Percentiles rank a stretch among this genome's conserved stretches.
Evolutionary conservation across 92 coral and sea anemone genomes (phyloP).

Genomic region (Scolanthus callimorphus): DNA sequence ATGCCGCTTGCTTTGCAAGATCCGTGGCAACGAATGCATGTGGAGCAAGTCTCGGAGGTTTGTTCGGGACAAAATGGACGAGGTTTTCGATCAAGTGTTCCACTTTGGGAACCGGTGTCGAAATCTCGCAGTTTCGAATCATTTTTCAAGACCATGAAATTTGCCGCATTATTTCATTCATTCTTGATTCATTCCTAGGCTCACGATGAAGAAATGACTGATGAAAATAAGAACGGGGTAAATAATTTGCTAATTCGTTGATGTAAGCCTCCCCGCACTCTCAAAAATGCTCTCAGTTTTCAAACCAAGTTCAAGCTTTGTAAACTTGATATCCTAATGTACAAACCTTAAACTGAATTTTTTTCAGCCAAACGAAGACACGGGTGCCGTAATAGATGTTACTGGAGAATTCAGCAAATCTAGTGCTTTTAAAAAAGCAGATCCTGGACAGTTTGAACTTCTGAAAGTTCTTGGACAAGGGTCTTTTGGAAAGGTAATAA

Average conservation of each 20-base stretch:
- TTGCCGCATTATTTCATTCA: slow-evolving; percentile 10
- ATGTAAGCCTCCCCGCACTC: too few relatives aligned
- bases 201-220: slow-evolving; percentile 91
- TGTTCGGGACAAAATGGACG: slow-evolving; percentile 4
- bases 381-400: slow-evolving; percentile 81
- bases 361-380: slow-evolving; percentile 81
- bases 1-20: slow-evolving; percentile 98
- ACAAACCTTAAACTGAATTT: too few relatives aligned
- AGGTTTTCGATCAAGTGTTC: slow-evolving; percentile 1
- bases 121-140: slow-evolving; percentile 27
- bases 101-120: slow-evolving; percentile 12
- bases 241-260: too few relatives aligned
- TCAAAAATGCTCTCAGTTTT: too few relatives aligned
- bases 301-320: too few relatives aligned
- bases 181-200: slow-evolving; percentile 51
- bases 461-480: slow-evolving; percentile 98
- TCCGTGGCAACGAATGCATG: slow-evolving; percentile 94
- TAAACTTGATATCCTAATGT: too few relatives aligned
- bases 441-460: slow-evolving; percentile 91
- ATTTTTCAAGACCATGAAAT: slow-evolving; percentile 1
- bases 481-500: slow-evolving; percentile 91
- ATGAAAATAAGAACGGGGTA: slow-evolving; percentile 98
- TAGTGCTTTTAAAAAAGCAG: slow-evolving; percentile 73
- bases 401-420: slow-evolving; percentile 74
- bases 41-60: slow-evolving; percentile 85